A percentile compares a stretch with the other conserved stretches of the same genome.
Conservation (phyloP, 2,888 invertebrate genomes). For the Cactoblastis cactorum region DNA sequence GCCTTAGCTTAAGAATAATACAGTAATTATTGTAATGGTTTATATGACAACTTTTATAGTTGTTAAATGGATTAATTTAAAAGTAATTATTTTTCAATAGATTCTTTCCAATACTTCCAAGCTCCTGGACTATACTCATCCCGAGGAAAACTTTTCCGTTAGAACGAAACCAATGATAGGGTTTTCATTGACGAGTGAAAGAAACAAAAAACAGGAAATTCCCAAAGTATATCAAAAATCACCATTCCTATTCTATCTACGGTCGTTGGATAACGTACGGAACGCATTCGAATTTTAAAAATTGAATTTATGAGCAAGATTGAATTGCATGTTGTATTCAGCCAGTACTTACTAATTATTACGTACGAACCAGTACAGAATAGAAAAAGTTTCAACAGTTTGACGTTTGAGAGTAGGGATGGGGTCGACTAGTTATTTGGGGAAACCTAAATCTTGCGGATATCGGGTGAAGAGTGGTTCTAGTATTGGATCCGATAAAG, state of each 20-base stretch:
- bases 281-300: conserved; percentile 38
- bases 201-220: conserved; percentile 60
- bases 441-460: conserved; percentile 57
- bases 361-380: background rate
- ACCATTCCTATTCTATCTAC: conserved; percentile 52
- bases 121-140: conserved; percentile 44
- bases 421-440: conserved; percentile 72
- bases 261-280: conserved; percentile 38
- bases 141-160: conserved; percentile 55
- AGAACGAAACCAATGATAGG: conserved; percentile 39
- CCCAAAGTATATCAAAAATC: conserved; percentile 42
- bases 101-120: background rate
- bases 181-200: conserved; percentile 34
- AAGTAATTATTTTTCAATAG: background rate
- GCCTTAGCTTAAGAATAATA: too few relatives aligned
- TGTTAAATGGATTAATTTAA: background rate
- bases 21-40: too few relatives aligned
- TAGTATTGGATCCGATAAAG: conserved; percentile 67
- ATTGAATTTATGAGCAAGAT: background rate
- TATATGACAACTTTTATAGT: too few relatives aligned
- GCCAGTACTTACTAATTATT: background rate
- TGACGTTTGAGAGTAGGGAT: conserved; percentile 31
- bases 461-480: conserved; percentile 67
- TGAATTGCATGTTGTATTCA: background rate
- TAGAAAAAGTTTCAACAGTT: conserved; percentile 9